Conservation (phyloP, 2,888 invertebrate genomes). For the Crioceris asparagi region DNA sequence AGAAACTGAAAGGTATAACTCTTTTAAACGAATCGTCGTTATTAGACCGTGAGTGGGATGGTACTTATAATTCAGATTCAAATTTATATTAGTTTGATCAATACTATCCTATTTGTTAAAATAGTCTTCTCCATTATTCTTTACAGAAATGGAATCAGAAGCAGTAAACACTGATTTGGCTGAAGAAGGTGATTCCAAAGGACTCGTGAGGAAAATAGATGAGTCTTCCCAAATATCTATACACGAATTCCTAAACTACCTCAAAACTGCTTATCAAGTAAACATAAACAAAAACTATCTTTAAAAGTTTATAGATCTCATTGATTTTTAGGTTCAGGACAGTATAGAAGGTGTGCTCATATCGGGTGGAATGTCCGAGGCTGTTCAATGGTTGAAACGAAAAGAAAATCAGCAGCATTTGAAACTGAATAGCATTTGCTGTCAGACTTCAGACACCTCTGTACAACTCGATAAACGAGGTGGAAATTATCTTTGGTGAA, state of each 20-base stretch:
- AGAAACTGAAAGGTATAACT: too few relatives aligned
- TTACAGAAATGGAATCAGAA: conserved; percentile 12
- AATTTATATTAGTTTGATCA: conserved; percentile 16
- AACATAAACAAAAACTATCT: not conserved
- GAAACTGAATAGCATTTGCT: conserved; percentile 23
- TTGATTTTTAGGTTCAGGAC: conserved; percentile 31
- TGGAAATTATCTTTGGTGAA: conserved; percentile 4
- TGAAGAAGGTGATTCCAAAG: conserved; percentile 4
- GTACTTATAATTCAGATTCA: too few relatives aligned
- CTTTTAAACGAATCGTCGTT: too few relatives aligned
- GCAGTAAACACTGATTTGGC: not conserved
- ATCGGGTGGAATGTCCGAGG: conserved; percentile 38
- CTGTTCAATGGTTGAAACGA: conserved; percentile 41
- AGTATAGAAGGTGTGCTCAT: conserved; percentile 38
- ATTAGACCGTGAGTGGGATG: too few relatives aligned
- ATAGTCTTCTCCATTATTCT: not conserved
- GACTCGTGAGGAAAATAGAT: not conserved
- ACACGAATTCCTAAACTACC: conserved; percentile 59
- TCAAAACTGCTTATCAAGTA: conserved; percentile 63
- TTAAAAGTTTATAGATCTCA: not conserved
- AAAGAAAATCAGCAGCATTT: conserved; percentile 37
- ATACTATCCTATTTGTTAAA: conserved; percentile 8
- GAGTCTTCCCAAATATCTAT: conserved; percentile 50
- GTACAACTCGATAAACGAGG: conserved; percentile 22
- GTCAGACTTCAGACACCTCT: conserved; percentile 25